Evolutionary conservation across 2,113 vertebrate species (phyloP).

Genomic region (Ciconia stormi): DNA sequence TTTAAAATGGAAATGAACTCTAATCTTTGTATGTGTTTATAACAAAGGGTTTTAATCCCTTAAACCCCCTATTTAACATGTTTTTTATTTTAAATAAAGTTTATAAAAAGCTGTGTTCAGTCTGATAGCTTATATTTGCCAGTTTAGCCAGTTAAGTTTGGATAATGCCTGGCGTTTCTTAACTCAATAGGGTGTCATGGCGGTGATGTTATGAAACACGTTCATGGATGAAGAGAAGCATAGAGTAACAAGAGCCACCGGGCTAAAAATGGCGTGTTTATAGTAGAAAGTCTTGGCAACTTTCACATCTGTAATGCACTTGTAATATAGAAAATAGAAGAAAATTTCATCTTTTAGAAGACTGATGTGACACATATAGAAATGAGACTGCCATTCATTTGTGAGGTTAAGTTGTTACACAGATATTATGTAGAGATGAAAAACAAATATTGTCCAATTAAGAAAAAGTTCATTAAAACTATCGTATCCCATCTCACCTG

Average conservation of each 20-base stretch:
- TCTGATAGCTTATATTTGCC: background rate
- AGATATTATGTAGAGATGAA: background rate
- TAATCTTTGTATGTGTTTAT: conserved; percentile 38
- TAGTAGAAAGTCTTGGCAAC: background rate
- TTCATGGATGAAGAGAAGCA: background rate
- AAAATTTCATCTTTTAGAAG: background rate
- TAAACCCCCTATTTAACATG: background rate
- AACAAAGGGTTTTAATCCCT: conserved; percentile 48
- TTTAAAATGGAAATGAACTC: conserved; percentile 64
- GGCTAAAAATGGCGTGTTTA: background rate
- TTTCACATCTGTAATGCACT: background rate
- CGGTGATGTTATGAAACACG: background rate
- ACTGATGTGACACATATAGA: background rate
- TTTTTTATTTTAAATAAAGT: background rate
- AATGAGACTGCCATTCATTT: background rate
- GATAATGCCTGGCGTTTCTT: background rate
- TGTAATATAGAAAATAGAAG: background rate
- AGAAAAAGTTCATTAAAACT: background rate
- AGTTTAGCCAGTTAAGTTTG: background rate
- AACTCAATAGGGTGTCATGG: background rate
- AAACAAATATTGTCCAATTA: background rate
- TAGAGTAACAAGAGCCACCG: background rate
- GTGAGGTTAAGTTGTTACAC: background rate
- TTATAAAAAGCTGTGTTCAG: background rate
- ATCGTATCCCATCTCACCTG: background rate